phyloP scores from a whole-genome alignment of 2,797 vertebrate species.

The Tokudaia tokunoshimensis region DNA sequence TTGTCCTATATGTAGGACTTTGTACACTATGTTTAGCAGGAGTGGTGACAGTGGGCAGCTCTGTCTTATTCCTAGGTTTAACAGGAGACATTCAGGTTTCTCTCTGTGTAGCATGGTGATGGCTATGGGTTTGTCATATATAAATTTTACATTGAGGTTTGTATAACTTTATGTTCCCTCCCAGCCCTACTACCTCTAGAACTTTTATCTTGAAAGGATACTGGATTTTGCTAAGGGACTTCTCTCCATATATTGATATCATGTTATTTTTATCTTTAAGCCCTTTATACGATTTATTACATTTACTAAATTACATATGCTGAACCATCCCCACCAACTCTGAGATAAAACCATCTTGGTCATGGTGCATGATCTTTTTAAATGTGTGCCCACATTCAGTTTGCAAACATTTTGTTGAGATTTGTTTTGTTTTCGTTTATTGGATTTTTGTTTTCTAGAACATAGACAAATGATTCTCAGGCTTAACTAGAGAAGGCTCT shows the following conservation, averaged over 20 bases:
- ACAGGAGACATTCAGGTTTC: background rate
- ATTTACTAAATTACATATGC: background rate
- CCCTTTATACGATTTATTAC: background rate
- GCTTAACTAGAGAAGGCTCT: background rate
- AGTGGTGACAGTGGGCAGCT: background rate
- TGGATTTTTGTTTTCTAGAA: background rate
- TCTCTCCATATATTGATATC: background rate
- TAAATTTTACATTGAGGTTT: background rate
- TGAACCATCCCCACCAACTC: background rate
- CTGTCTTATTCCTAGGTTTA: background rate
- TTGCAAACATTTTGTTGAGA: background rate
- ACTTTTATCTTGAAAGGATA: background rate
- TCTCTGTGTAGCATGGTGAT: background rate
- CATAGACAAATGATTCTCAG: background rate
- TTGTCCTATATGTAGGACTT: background rate
- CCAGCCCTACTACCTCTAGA: background rate
- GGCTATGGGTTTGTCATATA: background rate
- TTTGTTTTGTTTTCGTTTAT: background rate
- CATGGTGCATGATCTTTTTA: background rate
- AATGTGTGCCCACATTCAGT: background rate
- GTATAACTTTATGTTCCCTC: background rate
- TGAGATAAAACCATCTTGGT: background rate
- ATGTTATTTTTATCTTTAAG: background rate
- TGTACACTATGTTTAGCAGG: background rate
- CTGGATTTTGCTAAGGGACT: background rate